A percentile compares a stretch with the other conserved stretches of the same genome.
phyloP scores from a whole-genome alignment of 2,888 invertebrate species.

The Willowsia nigromaculata region DNA sequence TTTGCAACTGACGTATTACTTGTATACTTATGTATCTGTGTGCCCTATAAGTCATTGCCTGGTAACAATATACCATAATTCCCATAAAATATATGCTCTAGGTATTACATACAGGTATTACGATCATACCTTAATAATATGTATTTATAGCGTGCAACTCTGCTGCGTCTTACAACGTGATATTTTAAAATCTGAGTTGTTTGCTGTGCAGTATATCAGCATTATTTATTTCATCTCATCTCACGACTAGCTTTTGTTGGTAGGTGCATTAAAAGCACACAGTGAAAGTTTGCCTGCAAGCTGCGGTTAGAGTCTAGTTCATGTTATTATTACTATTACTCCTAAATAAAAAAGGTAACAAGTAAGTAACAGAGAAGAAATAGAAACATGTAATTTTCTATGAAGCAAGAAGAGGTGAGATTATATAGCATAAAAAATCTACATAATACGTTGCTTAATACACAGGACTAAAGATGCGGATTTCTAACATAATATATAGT shows the following conservation, averaged over 20 bases:
- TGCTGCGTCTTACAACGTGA: not conserved
- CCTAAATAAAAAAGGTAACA: conserved; percentile 7
- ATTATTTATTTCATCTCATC: not conserved
- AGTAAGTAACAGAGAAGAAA: not conserved
- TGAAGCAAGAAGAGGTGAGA: not conserved
- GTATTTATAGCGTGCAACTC: not conserved
- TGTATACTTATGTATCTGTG: no score
- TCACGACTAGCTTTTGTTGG: not conserved
- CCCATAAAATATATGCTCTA: no score
- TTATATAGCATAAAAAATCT: not conserved
- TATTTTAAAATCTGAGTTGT: conserved; percentile 8
- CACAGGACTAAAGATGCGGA: no score
- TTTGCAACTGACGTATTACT: no score
- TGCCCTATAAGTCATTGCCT: no score
- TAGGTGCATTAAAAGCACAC: conserved; percentile 14
- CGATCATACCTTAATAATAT: not conserved
- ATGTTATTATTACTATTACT: conserved; percentile 4
- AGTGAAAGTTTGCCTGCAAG: conserved; percentile 11
- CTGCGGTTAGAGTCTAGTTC: conserved; percentile 21
- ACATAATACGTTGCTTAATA: not conserved
- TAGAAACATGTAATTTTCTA: conserved; percentile 7
- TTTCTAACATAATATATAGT: not conserved
- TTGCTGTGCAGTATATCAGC: not conserved
- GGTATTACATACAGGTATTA: not conserved
- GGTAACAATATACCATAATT: no score